Base-by-base conservation (phyloP, 2,888 invertebrate species). In the Cremastinae sp. region DNA sequence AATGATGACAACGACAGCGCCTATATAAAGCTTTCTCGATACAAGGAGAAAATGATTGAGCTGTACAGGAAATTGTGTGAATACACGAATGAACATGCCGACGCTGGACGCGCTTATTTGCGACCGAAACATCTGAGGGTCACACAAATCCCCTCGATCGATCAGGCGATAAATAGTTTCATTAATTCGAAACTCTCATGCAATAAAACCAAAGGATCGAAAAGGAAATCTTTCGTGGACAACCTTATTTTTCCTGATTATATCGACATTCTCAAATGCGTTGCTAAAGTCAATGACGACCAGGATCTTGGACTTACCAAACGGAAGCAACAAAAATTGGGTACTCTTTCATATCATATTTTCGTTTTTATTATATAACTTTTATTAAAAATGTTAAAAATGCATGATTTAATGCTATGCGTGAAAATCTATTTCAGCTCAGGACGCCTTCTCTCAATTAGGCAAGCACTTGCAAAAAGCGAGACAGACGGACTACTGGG, bases 1-100 rank as follows among this genome's bases (percentile, higher is more conserved):
- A 93, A 94, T 83, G 94, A 94, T 80, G 95, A 95, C 28, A 92
- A 93, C 53, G 92, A 95, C 86, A 95, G 96, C 1, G 91, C 92
- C 34, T 96, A 95, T 89, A 90, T 96, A 45, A 91, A 94, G 80
- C 92, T 94, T 77, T 94, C 95, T 80, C 92, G 92, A 90, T 94
- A 91, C 45, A 87, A 88, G 64, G 53, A 75, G 16, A 82, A 81
- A 79, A 80, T 85, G 75, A 79, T 87, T 0, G 73, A 87, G 49
- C 65, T 89, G 5, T 85, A 83, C 68, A 73, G 71, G 22, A 74
- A 75, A 18, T 77, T 81, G 22, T 87, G 86, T 70, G 74, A 84
- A 54, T 78, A 83, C n/a, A 84, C 82, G 0, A 84, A 83, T 8
- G 84, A 85, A 5, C 79, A 82, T 53, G n/a, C 68, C 0, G 84